Base-by-base conservation (phyloP, 1,140 invertebrate species). In the Drosophila pandora region DNA sequence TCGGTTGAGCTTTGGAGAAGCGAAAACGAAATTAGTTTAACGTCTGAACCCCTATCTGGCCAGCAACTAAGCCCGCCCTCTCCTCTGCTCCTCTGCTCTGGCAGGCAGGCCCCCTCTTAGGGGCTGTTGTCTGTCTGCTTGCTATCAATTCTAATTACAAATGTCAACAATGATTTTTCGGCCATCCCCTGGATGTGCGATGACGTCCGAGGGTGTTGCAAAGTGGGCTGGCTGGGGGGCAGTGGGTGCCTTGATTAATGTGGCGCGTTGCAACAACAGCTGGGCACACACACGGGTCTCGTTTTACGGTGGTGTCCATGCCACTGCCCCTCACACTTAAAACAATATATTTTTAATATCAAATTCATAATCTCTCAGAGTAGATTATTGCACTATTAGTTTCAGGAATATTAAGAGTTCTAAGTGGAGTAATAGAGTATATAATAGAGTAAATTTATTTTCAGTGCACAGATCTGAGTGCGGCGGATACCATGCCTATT, bases 61-160 rank as follows among this genome's bases (percentile, higher is more conserved):
- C 17, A 12, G 10, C 17, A 17, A 13, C 54, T 30, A 37, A 21
- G 10, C 34, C 43, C 32, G 10, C 8, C 41, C 41, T 43, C 47
- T 12, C 41, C 17, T 25, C 30, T 7, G 4, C 0, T 17, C 17
- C 0, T 17, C 17, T 17, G 17, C 17, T 17, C 17, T 17, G 17
- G 17, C 17, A 17, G 43, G 10, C 28, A 32, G 4, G 7, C 52
- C 41, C 43, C 30, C 28, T 8, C 7, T 47, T 30, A n/a, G 45
- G 43, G 34, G 49, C 30, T 34, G 37, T 34, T 54, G 57, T 59
- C 55, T 69, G 71, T 47, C 76, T 75, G 81, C 78, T 57, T 85
- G 78, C 82, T 85, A 85, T 85, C 82, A 85, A 85, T 85, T 85
- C 82, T 85, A 85, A 85, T 85, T 85, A 85, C 82, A 85, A 85